Evolutionary conservation across 2,797 vertebrate species (phyloP), one percentile per base, ranked within the genome.

Genomic region (Odontamblyopus rebecca): DNA sequence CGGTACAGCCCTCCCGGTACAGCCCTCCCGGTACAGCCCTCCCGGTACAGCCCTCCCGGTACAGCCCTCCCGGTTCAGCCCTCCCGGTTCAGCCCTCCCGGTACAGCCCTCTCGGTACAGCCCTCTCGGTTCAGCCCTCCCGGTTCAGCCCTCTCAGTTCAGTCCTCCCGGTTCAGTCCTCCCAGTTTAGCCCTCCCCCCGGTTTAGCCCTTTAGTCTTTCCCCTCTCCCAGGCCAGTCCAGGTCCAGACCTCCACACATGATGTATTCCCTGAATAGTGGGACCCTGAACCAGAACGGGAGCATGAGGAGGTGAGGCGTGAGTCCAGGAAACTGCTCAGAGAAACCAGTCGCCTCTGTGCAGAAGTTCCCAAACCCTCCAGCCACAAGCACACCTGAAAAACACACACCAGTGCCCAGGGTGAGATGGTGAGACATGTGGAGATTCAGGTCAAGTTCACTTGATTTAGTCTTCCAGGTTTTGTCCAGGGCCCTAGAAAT

Each of bases 291-390:
- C 96, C 95, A 97, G 85, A 94, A 92, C 0, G 94, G 93, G 65
- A 95, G 89, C 89, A 95, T 93, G 26, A 98, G 94, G 67, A 98
- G 92, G 73, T 96, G 95, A 0, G 94, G 82, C 0, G 77, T 95
- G 1, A 98, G 90, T 41, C 95, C 95, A 0, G 96, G 96, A 79
- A 97, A 98, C 71, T 96, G 88, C 16, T 81, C 65, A 29, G 92
- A 88, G 80, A 98, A 97, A 19, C 85, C 85, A 0, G 95, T 91
- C 0, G 91, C 88, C 73, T 94, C 91, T 0, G 93, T 94, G 59
- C 93, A 95, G 85, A 98, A 97, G 85, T 96, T 98, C 73, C 94
- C 95, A 7, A 97, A 97, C 0, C 81, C 97, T 68, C 97, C 97
- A 0, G 92, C 93, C 1, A 94, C 96, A 44, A 98, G 83, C 12